A percentile compares a stretch with the other conserved stretches of the same genome.
phyloP scores from a whole-genome alignment of 2,888 invertebrate genomes.

The Nineta flava region DNA sequence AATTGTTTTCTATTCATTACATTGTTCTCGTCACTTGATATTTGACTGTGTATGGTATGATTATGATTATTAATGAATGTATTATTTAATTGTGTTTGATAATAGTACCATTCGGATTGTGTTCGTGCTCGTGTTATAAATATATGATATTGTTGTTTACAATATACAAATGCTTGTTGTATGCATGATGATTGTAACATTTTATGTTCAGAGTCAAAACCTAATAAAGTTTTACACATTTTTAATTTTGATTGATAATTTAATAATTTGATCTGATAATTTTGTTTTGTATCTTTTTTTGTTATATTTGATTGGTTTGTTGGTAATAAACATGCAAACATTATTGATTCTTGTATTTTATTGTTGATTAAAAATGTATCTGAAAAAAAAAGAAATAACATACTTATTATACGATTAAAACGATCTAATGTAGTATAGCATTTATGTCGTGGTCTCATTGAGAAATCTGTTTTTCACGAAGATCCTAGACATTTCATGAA shows the following conservation, averaged over 20 bases:
- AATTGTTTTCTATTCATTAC: neutral
- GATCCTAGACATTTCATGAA: too few species aligned
- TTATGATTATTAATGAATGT: neutral
- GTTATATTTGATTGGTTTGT: conserved; percentile 21
- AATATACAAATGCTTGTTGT: conserved; percentile 46
- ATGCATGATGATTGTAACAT: conserved; percentile 47
- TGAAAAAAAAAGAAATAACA: conserved; percentile 17
- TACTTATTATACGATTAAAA: too few species aligned
- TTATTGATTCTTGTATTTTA: conserved; percentile 44
- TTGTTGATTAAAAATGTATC: conserved; percentile 41
- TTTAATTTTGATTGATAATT: conserved; percentile 36
- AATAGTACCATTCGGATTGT: conserved; percentile 7
- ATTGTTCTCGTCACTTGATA: neutral
- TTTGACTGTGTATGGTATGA: neutral
- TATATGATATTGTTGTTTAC: conserved; percentile 44
- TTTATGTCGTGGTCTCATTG: too few species aligned
- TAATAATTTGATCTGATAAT: conserved; percentile 34
- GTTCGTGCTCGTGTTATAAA: conserved; percentile 41
- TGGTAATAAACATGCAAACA: conserved; percentile 47
- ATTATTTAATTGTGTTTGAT: neutral
- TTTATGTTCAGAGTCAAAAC: conserved; percentile 42
- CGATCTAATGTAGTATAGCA: too few species aligned
- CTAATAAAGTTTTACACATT: conserved; percentile 41
- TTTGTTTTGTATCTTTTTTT: conserved; percentile 23
- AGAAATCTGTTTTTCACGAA: too few species aligned